Evolutionary conservation across 2,113 vertebrate genomes (phyloP), one percentile per base, ranked within the genome.

Genomic region (Myiopsitta monachus): DNA sequence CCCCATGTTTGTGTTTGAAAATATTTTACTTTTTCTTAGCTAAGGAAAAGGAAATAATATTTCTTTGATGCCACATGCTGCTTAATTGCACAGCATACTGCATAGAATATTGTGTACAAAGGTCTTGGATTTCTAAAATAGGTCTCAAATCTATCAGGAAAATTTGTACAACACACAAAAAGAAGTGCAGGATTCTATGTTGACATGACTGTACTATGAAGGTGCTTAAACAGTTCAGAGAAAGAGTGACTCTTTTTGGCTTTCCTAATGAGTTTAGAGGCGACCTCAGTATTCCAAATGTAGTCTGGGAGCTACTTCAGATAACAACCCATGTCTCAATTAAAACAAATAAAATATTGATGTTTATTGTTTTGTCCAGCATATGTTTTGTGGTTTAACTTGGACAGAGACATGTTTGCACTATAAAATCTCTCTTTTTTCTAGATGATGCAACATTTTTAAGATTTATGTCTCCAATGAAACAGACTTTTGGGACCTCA

Each of bases 331-430:
- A 18, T 59, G 5, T 2, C 24, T 75, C 31, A 47, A 68, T 38
- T 16, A 30, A 84, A 62, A 74, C 33, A 55, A 26, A 10, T 9
- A 10, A 55, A 88, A 27, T 18, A 36, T 7, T 79, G 19, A 10
- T 63, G 9, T 14, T 92, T 68, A 31, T 21, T 41, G 31, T 31
- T 89, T 28, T 72, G 26, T 88, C 94, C 10, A 84, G 30, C 7
- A 79, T 76, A 74, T 9, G 0, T 72, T 64, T 51, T 74, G 2
- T 73, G 16, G 49, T 80, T 92, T 81, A 49, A 46, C 23, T 61
- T 57, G 6, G 5, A 38, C 7, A 23, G 19, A 72, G 5, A 38
- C 1, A 30, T 44, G 18, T 0, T 31, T 43, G 2, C 44, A 18
- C 11, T 63, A 19, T 7, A 49, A 46, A 93, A 47, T 28, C 13